Evolutionary conservation across 2,888 invertebrate genomes (phyloP).

Genomic region (Cheilosia pagana): DNA sequence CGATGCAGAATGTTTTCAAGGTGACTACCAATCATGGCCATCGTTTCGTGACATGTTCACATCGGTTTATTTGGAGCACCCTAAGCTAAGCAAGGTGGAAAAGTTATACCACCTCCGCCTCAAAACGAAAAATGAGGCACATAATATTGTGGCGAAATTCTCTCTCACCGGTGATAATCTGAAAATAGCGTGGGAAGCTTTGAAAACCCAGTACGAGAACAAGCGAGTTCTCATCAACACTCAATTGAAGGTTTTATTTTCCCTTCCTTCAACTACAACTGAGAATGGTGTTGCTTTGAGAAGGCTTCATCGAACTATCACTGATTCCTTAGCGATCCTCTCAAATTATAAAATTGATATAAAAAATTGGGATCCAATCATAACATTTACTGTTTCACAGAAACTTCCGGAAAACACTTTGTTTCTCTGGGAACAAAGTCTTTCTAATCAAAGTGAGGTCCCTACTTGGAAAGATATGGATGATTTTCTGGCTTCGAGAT

Average conservation of each 20-base stretch:
- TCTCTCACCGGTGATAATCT: not conserved
- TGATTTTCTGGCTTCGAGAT: constrained; percentile 4
- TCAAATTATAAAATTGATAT: no score
- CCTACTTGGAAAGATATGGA: not conserved
- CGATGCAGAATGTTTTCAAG: constrained; percentile 19
- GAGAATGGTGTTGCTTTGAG: no score
- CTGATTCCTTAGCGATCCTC: no score
- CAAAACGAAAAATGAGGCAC: not conserved
- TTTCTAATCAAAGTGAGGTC: not conserved
- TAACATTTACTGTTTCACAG: no score
- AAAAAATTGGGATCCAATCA: no score
- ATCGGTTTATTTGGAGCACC: not conserved
- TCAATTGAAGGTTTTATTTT: no score
- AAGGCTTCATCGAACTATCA: no score
- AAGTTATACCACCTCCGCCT: constrained; percentile 5
- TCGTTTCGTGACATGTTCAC: constrained; percentile 8
- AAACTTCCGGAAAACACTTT: no score
- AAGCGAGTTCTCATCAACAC: no score
- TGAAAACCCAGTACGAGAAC: no score
- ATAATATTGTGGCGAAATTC: not conserved
- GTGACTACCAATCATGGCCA: constrained; percentile 25
- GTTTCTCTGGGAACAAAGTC: not conserved
- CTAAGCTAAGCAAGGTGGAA: constrained; percentile 1
- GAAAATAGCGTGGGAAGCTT: not conserved
- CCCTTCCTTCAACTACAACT: no score